Evolutionary conservation across 2,797 vertebrate species (phyloP), one percentile per base, ranked within the genome.

Genomic region (Hemibagrus guttatus): DNA sequence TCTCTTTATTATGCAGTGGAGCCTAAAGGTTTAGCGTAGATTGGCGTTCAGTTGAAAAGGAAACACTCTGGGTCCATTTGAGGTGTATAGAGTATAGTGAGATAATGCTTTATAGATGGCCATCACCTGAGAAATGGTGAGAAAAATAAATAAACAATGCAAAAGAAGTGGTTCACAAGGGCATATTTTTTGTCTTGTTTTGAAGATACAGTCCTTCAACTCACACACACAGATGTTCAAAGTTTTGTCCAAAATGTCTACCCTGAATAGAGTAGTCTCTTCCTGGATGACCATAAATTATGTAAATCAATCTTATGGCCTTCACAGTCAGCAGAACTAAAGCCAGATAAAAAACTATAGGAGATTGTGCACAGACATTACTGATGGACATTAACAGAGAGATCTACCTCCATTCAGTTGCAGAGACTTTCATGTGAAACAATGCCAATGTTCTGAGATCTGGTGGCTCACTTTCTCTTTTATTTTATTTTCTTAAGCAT

Each of bases 11-110:
- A 82, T 39, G 85, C 78, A 88, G 83, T 69, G 76, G 82, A 82
- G 85, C 90, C 83, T 90, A 90, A 85, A 85, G 83, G 81, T 85
- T 91, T 88, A 83, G 71, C 68, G 88, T 68, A 88, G 88, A 90
- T 92, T 89, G 83, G 81, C 87, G 69, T 74, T 86, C 74, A 83
- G 80, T 87, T 81, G 79, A 76, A 87, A 90, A 88, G 84, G 81
- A 87, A 89, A 66, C 84, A 89, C 78, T 88, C 78, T 85, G 69
- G 74, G 83, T 83, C 90, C 85, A 88, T 90, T 90, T 88, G 84
- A 83, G 84, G 64, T 89, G 79, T 86, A 84, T 79, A 69, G 81
- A 75, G 35, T 81, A n/a, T 54, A 86, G 58, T 42, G 16, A 87
- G 85, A 89, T 89, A 91, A 90, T 42, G 39, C 86, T n/a, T 49